Evolutionary conservation across 1,140 invertebrate species (phyloP).

Genomic region (Eurosta solidaginis): DNA sequence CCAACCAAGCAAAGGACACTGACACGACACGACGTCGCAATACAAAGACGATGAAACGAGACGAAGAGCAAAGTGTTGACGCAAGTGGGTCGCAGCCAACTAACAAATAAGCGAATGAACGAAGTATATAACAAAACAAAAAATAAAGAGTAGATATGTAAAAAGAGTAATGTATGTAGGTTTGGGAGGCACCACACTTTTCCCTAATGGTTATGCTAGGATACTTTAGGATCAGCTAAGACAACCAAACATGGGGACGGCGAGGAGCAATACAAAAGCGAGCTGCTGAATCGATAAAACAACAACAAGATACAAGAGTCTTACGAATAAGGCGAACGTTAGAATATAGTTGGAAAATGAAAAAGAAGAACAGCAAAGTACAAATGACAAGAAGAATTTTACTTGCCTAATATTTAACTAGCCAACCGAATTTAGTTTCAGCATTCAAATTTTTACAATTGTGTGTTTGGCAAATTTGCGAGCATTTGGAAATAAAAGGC

Average conservation of each 20-base stretch:
- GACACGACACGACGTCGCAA: slow-evolving; percentile 43
- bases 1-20: slow-evolving; percentile 47
- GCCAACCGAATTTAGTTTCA: background rate
- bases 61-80: background rate
- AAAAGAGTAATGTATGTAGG: background rate
- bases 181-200: background rate
- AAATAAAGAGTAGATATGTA: slow-evolving; percentile 15
- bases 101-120: background rate
- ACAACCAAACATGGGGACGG: background rate
- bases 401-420: slow-evolving; percentile 3
- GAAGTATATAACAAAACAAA: no score
- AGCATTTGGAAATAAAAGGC: background rate
- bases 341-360: background rate
- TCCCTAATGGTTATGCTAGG: slow-evolving; percentile 3
- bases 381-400: background rate
- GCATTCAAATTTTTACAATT: background rate
- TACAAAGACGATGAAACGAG: background rate
- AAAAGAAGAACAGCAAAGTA: background rate
- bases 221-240: no score
- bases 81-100: slow-evolving; percentile 24
- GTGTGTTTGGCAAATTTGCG: no score
- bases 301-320: background rate
- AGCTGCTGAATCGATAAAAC: background rate
- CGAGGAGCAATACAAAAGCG: background rate
- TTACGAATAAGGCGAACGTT: background rate